phyloP scores from a whole-genome alignment of 2,797 vertebrate genomes.

The Cirrhinus molitorella region DNA sequence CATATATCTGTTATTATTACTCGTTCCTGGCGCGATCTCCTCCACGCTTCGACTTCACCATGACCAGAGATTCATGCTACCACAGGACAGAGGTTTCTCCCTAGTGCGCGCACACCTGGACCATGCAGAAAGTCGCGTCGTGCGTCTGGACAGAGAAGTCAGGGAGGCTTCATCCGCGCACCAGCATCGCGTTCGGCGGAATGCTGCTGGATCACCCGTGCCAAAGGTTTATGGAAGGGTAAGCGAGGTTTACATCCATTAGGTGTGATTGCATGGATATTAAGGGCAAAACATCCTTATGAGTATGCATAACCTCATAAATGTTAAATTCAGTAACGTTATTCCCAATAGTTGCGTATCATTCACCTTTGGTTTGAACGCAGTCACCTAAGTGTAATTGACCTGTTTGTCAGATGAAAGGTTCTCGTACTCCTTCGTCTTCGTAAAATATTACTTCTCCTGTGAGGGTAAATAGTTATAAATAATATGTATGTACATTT shows the following conservation, averaged over 20 bases:
- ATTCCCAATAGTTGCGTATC: not conserved
- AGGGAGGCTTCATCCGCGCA: slow-evolving; percentile 61
- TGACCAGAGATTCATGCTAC: slow-evolving; percentile 68
- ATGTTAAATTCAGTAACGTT: not conserved
- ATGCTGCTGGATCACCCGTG: slow-evolving; percentile 78
- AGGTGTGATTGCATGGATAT: too few relatives aligned
- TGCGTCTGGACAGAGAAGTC: slow-evolving; percentile 62
- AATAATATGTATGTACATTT: not conserved
- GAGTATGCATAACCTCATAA: not conserved
- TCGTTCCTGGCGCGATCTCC: slow-evolving; percentile 60
- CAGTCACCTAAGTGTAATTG: slow-evolving; percentile 22
- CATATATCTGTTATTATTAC: slow-evolving; percentile 69
- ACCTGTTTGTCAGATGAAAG: slow-evolving; percentile 42
- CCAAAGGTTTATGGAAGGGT: slow-evolving; percentile 94
- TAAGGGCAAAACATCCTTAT: not conserved
- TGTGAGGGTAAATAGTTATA: not conserved
- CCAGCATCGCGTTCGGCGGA: slow-evolving; percentile 78
- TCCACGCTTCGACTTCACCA: slow-evolving; percentile 70
- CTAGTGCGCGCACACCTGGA: slow-evolving; percentile 69
- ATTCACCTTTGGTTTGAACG: slow-evolving; percentile 27
- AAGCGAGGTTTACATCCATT: slow-evolving; percentile 59
- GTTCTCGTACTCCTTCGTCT: not conserved
- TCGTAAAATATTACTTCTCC: not conserved
- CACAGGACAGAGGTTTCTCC: slow-evolving; percentile 80
- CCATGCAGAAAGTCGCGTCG: slow-evolving; percentile 67